phyloP scores from a whole-genome alignment of 2,888 invertebrate genomes.

The Atherix ibis region DNA sequence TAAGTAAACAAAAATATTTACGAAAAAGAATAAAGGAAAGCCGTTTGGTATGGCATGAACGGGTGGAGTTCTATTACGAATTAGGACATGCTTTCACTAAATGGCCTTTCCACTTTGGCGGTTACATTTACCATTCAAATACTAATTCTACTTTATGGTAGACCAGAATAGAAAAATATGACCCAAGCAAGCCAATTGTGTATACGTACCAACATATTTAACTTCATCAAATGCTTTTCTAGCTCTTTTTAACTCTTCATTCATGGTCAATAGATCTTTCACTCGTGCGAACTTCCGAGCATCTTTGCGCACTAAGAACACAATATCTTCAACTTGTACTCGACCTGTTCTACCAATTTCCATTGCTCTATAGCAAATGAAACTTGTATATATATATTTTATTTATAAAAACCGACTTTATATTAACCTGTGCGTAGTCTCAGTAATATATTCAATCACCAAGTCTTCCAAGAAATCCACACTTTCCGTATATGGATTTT shows the following conservation, averaged over 20 bases:
- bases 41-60: too few relatives aligned
- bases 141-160: too few relatives aligned
- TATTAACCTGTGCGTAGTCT: slow-evolving; percentile 65
- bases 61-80: too few relatives aligned
- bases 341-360: slow-evolving; percentile 93
- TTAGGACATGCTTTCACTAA: too few relatives aligned
- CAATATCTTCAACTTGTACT: slow-evolving; percentile 96
- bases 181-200: too few relatives aligned
- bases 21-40: too few relatives aligned
- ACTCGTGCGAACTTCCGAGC: slow-evolving; percentile 92
- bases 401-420: background rate
- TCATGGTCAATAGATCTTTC: slow-evolving; percentile 93
- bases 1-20: too few relatives aligned
- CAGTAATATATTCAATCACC: slow-evolving; percentile 93
- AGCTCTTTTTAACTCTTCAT: slow-evolving; percentile 96
- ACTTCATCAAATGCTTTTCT: slow-evolving; percentile 99
- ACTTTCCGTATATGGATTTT: slow-evolving; percentile 97
- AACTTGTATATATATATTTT: background rate
- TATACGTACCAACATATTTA: slow-evolving; percentile 74
- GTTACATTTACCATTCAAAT: too few relatives aligned
- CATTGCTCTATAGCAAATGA: slow-evolving; percentile 56
- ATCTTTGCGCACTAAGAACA: slow-evolving; percentile 91
- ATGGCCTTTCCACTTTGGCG: too few relatives aligned
- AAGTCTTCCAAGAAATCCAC: slow-evolving; percentile 94
- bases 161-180: too few relatives aligned